Conservation (phyloP, 2,113 vertebrate genomes). For the Petroica traversi region DNA sequence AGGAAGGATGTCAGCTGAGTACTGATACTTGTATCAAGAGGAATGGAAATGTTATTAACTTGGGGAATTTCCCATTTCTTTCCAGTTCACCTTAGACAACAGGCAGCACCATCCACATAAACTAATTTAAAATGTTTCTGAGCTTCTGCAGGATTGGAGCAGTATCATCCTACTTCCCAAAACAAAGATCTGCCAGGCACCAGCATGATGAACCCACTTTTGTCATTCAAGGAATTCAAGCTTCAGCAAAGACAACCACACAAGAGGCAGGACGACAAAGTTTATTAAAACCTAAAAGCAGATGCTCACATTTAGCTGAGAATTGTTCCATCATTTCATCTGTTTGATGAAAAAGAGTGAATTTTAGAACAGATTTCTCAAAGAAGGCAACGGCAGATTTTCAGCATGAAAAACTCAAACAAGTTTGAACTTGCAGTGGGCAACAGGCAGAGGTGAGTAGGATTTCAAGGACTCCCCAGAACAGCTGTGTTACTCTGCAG, state of each 20-base stretch:
- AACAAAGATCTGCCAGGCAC: background rate
- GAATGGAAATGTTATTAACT: background rate
- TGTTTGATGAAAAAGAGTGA: background rate
- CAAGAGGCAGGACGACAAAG: background rate
- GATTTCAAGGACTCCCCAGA: background rate
- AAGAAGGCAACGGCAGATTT: background rate
- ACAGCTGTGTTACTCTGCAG: background rate
- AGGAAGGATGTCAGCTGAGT: background rate
- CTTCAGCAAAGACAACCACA: background rate
- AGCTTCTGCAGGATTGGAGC: background rate
- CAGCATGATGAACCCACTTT: background rate
- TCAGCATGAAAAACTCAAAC: background rate
- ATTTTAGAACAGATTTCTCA: background rate
- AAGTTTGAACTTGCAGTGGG: background rate
- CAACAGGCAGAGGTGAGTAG: background rate
- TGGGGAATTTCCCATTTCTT: background rate
- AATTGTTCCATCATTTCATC: background rate
- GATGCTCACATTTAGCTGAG: background rate
- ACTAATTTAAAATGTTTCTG: background rate
- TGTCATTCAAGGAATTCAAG: background rate
- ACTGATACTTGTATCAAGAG: background rate
- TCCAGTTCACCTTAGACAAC: background rate
- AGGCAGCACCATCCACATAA: background rate
- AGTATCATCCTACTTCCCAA: background rate
- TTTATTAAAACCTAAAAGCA: background rate